phyloP scores from a whole-genome alignment of 2,888 invertebrate species.

The Eudemis profundana region DNA sequence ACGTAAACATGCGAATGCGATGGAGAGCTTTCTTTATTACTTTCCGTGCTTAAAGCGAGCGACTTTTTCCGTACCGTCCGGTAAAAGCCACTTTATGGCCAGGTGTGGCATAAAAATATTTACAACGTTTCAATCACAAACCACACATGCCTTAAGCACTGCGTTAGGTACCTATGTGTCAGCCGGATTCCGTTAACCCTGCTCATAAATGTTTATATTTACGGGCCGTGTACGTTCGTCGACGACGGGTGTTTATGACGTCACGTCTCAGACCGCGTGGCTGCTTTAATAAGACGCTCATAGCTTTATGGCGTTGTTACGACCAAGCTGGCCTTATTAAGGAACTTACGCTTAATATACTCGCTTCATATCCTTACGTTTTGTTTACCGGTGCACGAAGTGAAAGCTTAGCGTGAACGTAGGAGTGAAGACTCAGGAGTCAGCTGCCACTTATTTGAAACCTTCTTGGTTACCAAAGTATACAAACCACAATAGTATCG shows the following conservation, averaged over 20 bases:
- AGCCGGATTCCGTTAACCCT: conserved; percentile 18
- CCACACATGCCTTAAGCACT: neutral
- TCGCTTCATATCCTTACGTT: conserved; percentile 20
- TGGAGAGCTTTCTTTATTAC: neutral
- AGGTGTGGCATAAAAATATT: no score
- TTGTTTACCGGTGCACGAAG: neutral
- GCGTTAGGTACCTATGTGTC: no score
- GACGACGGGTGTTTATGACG: conserved; percentile 15
- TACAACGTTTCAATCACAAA: neutral
- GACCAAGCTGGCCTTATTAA: conserved; percentile 34
- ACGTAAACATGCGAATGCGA: no score
- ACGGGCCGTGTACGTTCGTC: conserved; percentile 3
- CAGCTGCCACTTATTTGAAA: neutral
- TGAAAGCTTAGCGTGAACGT: neutral
- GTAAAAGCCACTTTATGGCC: no score
- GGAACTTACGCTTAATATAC: conserved; percentile 41
- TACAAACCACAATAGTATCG: no score
- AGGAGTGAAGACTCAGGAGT: neutral
- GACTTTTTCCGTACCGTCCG: no score
- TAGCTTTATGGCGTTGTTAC: conserved; percentile 37
- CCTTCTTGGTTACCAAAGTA: no score
- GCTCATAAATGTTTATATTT: conserved; percentile 6
- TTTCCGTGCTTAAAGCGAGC: conserved; percentile 11
- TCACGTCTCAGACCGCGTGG: conserved; percentile 23
- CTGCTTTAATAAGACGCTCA: conserved; percentile 37